phyloP scores from a whole-genome alignment of 1,140 invertebrate genomes.

The Diorhabda elongata region DNA sequence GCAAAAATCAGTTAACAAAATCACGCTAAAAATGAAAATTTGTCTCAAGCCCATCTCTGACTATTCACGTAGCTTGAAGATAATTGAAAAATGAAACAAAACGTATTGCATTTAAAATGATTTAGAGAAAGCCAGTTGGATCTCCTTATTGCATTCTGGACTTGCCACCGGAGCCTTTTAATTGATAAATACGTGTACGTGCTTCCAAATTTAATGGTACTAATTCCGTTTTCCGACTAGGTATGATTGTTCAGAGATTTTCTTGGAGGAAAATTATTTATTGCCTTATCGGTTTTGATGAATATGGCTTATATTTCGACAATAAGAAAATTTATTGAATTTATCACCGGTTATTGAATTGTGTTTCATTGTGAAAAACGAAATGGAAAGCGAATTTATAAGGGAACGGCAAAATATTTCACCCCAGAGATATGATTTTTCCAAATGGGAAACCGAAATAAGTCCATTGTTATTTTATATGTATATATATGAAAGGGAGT shows the following conservation, averaged over 20 bases:
- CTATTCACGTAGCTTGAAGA: conserved; percentile 22
- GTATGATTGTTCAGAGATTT: conserved; percentile 10
- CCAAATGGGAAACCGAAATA: conserved; percentile 3
- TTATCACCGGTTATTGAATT: conserved; percentile 2
- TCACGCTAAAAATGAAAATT: too few relatives aligned
- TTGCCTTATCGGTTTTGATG: conserved; percentile 11
- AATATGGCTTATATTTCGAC: conserved; percentile 7
- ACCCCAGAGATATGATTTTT: conserved; percentile 7
- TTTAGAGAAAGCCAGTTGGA: conserved; percentile 24
- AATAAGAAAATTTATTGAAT: conserved; percentile 11
- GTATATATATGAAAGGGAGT: too few relatives aligned
- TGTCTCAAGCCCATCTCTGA: background rate
- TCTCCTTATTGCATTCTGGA: conserved; percentile 35
- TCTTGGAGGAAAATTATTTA: conserved; percentile 8
- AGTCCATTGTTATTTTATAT: background rate
- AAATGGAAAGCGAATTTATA: conserved; percentile 3
- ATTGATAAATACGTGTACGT: conserved; percentile 42
- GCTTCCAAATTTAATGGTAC: conserved; percentile 24
- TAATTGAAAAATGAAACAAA: conserved; percentile 39
- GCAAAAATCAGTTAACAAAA: too few relatives aligned
- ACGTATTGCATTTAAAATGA: conserved; percentile 38
- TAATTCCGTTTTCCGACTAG: conserved; percentile 7
- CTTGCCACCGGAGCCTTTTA: conserved; percentile 30
- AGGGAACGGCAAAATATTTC: conserved; percentile 6
- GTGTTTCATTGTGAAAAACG: conserved; percentile 1